Evolutionary conservation across 1,140 invertebrate species (phyloP).

Genomic region (Diorhabda carinulata): DNA sequence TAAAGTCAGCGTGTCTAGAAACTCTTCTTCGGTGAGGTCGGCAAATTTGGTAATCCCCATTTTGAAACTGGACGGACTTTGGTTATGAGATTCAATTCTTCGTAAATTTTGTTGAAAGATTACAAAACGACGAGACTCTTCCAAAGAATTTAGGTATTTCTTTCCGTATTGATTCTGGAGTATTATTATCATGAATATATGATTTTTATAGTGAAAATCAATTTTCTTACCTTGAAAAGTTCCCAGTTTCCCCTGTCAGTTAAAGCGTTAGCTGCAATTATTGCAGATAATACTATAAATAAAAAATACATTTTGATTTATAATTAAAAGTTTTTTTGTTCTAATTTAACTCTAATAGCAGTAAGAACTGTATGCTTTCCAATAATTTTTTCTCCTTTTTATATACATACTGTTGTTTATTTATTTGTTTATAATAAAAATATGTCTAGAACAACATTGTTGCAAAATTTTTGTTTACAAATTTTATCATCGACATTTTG

Average conservation of each 20-base stretch:
- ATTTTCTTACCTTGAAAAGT: background rate
- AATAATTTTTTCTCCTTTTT: no score
- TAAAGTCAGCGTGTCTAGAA: constrained; percentile 40
- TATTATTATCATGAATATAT: no score
- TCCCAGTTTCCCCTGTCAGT: background rate
- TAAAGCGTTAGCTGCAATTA: background rate
- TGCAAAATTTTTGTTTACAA: no score
- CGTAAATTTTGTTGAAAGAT: constrained; percentile 81
- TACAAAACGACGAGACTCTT: constrained; percentile 58
- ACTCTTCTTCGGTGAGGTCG: constrained; percentile 82
- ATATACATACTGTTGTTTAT: no score
- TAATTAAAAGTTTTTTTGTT: no score
- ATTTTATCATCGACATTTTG: no score
- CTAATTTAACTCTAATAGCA: no score
- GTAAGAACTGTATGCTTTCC: no score
- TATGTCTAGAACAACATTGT: no score
- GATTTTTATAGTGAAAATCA: background rate
- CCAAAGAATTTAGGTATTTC: background rate
- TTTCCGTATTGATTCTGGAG: background rate
- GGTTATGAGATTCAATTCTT: constrained; percentile 78
- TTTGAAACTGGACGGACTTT: constrained; percentile 62
- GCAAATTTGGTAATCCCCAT: constrained; percentile 74
- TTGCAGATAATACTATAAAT: no score
- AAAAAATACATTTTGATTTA: no score
- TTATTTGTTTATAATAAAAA: no score